Evolutionary conservation across 2,113 vertebrate species (phyloP).

Genomic region (Rattus norvegicus): DNA sequence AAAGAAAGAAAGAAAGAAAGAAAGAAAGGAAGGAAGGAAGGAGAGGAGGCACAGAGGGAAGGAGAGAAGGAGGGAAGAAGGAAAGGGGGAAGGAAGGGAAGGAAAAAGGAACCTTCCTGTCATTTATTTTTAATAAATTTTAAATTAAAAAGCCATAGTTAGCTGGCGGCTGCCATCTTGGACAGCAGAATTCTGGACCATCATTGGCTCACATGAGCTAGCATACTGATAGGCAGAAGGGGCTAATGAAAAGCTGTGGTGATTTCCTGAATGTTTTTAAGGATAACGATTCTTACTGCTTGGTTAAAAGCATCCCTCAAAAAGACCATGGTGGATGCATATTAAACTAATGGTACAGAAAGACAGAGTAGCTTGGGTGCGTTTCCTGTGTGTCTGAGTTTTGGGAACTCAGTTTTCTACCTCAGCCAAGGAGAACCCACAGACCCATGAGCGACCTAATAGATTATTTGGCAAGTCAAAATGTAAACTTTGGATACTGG

Average conservation of each 20-base stretch:
- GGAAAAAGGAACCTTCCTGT: background rate
- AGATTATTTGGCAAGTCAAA: background rate
- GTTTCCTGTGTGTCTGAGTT: background rate
- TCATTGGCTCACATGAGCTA: background rate
- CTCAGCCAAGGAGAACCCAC: background rate
- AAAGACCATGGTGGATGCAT: background rate
- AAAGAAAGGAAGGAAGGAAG: too few species aligned
- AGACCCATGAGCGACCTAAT: background rate
- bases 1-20: too few species aligned
- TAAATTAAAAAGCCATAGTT: background rate
- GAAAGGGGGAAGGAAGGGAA: background rate
- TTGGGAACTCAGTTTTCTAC: background rate
- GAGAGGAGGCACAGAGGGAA: rapidly evolving
- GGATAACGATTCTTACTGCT: conserved; percentile 1
- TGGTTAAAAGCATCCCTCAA: background rate
- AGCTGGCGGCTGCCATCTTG: background rate
- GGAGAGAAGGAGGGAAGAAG: rapidly evolving
- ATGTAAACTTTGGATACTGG: background rate
- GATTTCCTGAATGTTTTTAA: conserved; percentile 5
- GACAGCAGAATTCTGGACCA: background rate
- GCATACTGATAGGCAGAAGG: background rate
- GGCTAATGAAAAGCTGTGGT: background rate
- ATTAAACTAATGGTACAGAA: background rate
- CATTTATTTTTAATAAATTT: background rate
- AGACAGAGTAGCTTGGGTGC: background rate